These are phyloP conservation scores for Edolisoma coerulescens DNA, from an alignment of 2,113 vertebrate species.

Conservation along the genomic window DNA sequence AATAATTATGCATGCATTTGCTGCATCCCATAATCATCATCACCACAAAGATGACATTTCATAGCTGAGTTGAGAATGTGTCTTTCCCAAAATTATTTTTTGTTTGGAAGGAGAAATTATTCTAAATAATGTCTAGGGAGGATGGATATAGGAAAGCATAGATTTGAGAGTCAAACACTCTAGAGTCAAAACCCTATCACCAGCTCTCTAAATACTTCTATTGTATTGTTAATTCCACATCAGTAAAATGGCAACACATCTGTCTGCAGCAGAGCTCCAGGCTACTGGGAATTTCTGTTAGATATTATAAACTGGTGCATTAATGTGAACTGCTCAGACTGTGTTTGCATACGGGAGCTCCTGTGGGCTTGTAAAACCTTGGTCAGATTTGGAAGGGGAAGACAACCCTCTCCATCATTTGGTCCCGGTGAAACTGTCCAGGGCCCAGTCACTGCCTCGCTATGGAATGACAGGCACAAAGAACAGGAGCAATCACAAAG, in stretches of 20 bases:
- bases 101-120: conserved; percentile 33
- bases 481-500: background rate
- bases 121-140: background rate
- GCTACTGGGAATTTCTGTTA: background rate
- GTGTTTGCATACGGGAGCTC: background rate
- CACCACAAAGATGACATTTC: conserved; percentile 51
- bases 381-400: background rate
- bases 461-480: background rate
- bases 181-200: background rate
- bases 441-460: rapidly evolving
- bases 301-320: background rate
- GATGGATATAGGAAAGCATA: background rate
- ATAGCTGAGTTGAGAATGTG: conserved; percentile 42
- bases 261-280: background rate
- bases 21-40: conserved; percentile 65
- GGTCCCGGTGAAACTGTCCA: background rate
- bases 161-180: background rate
- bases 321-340: background rate
- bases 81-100: conserved; percentile 44
- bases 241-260: background rate
- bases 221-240: background rate
- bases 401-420: background rate
- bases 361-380: background rate
- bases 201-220: background rate
- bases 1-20: conserved; percentile 57